phyloP scores from a whole-genome alignment of 1,140 invertebrate genomes.

The Heliconius melpomene region DNA sequence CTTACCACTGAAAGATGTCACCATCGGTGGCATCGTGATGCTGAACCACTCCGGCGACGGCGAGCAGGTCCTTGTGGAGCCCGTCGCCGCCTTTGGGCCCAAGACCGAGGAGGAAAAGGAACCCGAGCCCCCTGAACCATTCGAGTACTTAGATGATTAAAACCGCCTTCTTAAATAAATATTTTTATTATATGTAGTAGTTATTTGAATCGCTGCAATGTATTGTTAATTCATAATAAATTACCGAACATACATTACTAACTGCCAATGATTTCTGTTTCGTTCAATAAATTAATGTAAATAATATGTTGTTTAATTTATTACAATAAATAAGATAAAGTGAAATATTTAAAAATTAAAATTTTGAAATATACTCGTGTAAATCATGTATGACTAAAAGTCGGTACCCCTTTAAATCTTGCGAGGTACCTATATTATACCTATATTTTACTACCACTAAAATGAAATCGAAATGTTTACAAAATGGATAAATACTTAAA shows the following conservation, averaged over 20 bases:
- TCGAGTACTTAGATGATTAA: conserved; percentile 95
- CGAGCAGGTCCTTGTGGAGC: conserved; percentile 95
- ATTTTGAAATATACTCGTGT: too few species aligned
- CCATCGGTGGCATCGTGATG: conserved; percentile 98
- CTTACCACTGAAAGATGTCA: conserved; percentile 93
- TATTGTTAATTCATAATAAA: conserved; percentile 62
- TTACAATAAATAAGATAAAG: too few species aligned
- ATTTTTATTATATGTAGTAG: conserved; percentile 48
- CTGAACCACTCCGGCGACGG: conserved; percentile 91
- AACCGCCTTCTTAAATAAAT: conserved; percentile 45
- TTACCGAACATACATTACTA: conserved; percentile 61
- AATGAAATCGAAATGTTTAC: too few species aligned
- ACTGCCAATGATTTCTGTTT: conserved; percentile 59
- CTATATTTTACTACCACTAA: too few species aligned
- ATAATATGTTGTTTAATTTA: conserved; percentile 31
- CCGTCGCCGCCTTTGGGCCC: conserved; percentile 95
- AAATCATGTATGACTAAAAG: too few species aligned
- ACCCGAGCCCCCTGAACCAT: conserved; percentile 97
- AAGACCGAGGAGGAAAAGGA: conserved; percentile 97
- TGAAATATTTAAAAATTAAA: too few species aligned
- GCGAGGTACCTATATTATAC: too few species aligned
- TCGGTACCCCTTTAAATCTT: too few species aligned
- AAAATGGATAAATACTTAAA: too few species aligned
- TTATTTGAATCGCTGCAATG: conserved; percentile 51
- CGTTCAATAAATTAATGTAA: conserved; percentile 53